A percentile compares a stretch with the other conserved stretches of the same genome.
Evolutionary conservation across 2,113 vertebrate genomes (phyloP).

Genomic region (Cephalopterus ornatus): DNA sequence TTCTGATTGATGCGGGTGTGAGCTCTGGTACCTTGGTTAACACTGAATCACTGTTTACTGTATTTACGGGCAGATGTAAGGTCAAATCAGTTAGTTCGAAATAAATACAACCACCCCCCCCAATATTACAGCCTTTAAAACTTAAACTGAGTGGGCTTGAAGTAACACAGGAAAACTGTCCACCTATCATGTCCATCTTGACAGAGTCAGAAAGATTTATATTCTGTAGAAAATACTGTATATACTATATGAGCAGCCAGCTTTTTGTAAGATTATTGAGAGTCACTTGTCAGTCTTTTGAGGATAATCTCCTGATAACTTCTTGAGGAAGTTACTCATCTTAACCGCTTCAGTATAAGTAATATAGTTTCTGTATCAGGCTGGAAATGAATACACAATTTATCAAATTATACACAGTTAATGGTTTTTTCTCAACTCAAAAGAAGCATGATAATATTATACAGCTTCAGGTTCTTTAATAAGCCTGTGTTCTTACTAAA

Average conservation of each 20-base stretch:
- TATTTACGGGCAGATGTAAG: background rate
- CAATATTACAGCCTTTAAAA: background rate
- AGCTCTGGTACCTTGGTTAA: background rate
- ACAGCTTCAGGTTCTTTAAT: background rate
- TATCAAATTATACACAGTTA: background rate
- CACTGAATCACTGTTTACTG: background rate
- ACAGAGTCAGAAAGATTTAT: background rate
- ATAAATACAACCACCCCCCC: fast-evolving
- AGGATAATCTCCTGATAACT: background rate
- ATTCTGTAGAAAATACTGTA: fast-evolving
- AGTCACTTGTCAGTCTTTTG: background rate
- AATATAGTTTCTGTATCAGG: background rate
- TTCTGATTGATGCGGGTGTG: background rate
- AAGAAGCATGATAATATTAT: background rate
- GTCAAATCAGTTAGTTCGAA: background rate
- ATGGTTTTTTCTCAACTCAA: background rate
- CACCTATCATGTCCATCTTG: background rate
- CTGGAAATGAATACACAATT: background rate
- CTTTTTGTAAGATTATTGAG: background rate
- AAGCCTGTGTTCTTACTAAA: background rate
- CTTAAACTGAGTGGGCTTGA: background rate
- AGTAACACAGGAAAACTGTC: background rate
- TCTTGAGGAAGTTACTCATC: background rate
- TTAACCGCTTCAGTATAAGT: background rate
- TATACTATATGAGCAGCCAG: background rate